Evolutionary conservation across 2,113 vertebrate species (phyloP).

Genomic region (Caranx ignobilis): DNA sequence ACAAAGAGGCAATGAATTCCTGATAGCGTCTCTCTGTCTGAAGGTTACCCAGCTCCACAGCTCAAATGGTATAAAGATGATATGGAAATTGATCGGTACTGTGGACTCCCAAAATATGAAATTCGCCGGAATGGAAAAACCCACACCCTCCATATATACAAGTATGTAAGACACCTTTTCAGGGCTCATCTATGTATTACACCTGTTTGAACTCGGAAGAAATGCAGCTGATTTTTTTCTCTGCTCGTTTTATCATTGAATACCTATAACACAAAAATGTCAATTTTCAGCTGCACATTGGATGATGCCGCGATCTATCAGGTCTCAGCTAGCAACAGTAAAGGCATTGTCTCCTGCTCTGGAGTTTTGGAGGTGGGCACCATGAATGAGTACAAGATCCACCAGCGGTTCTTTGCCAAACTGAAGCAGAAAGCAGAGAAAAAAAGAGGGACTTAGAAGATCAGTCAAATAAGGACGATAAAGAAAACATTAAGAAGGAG

Average conservation of each 20-base stretch:
- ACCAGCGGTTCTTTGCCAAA: slow-evolving; percentile 95
- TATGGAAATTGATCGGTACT: slow-evolving; percentile 95
- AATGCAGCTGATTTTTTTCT: slow-evolving; percentile 1
- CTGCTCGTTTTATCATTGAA: neutral
- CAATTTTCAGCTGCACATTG: slow-evolving; percentile 88
- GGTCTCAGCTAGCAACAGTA: slow-evolving; percentile 93
- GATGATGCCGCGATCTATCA: slow-evolving; percentile 99
- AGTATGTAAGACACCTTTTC: slow-evolving; percentile 83
- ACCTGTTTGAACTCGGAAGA: neutral
- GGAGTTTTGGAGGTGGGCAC: slow-evolving; percentile 96
- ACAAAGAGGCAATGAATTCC: neutral
- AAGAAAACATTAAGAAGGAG: slow-evolving; percentile 78
- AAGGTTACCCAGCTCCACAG: slow-evolving; percentile 94
- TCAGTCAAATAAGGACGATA: slow-evolving; percentile 82
- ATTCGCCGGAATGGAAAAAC: slow-evolving; percentile 92
- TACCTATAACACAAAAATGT: slow-evolving; percentile 16
- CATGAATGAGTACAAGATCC: slow-evolving; percentile 96
- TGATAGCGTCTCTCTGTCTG: slow-evolving; percentile 30
- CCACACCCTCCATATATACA: slow-evolving; percentile 95
- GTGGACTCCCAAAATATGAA: slow-evolving; percentile 97
- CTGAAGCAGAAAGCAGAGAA: slow-evolving; percentile 94
- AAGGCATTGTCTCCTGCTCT: slow-evolving; percentile 98
- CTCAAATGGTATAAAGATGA: slow-evolving; percentile 99
- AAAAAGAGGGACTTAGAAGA: slow-evolving; percentile 90
- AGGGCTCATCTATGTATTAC: neutral